A percentile compares a stretch with the other conserved stretches of the same genome.
phyloP scores from a whole-genome alignment of 2,888 invertebrate species.

The Pecten maximus region DNA sequence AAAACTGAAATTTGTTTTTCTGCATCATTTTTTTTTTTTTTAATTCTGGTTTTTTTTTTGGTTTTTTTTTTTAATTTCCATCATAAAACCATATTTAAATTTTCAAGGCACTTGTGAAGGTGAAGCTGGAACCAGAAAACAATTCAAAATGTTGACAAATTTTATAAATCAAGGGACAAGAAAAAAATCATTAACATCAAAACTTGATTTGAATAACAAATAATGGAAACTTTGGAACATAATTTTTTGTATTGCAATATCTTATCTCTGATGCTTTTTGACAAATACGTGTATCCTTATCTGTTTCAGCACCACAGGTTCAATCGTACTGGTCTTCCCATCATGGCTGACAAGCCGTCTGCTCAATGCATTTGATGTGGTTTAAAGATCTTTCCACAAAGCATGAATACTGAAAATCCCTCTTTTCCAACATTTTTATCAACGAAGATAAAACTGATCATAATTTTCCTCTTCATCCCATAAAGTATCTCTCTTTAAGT shows the following conservation, averaged over 20 bases:
- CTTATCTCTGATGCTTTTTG: background rate
- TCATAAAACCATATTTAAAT: too few relatives aligned
- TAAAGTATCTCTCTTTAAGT: background rate
- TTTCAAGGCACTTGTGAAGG: too few relatives aligned
- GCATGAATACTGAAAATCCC: background rate
- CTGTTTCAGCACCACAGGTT: background rate
- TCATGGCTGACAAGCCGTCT: background rate
- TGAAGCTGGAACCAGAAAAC: background rate
- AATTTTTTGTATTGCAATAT: background rate
- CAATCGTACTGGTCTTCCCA: background rate
- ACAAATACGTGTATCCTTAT: background rate
- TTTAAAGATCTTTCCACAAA: background rate
- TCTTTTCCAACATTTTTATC: background rate
- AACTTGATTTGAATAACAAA: background rate
- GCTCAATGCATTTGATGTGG: background rate
- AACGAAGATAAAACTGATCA: background rate
- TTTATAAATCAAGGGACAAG: background rate
- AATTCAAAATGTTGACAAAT: background rate
- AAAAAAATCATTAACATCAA: background rate
- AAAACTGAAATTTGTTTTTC: too few relatives aligned
- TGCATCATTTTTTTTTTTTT: background rate
- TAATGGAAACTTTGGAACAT: background rate
- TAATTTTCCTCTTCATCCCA: slow-evolving; percentile 9
- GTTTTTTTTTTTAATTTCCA: too few relatives aligned
- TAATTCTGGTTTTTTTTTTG: background rate